Conservation (phyloP, 2,888 invertebrate genomes). For the Sminthurinus aureus region DNA sequence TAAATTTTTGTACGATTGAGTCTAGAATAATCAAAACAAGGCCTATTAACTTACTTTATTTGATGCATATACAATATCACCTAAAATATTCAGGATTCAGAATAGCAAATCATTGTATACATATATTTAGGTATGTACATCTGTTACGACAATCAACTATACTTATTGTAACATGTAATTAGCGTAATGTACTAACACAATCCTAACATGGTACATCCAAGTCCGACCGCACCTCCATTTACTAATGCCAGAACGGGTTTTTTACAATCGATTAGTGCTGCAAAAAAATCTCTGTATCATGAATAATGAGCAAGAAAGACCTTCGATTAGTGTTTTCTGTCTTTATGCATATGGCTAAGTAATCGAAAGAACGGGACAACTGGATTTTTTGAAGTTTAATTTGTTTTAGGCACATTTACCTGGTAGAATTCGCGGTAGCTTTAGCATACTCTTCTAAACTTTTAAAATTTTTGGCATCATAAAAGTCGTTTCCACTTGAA, state of each 20-base stretch:
- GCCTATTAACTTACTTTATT: conserved; percentile 70
- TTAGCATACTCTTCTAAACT: conserved; percentile 58
- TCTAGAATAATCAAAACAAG: not conserved
- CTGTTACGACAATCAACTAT: too few species aligned
- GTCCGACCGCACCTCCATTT: conserved; percentile 94
- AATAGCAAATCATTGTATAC: too few species aligned
- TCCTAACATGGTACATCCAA: conserved; percentile 82
- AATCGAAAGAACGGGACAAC: too few species aligned
- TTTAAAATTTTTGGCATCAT: conserved; percentile 60
- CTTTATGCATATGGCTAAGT: not conserved
- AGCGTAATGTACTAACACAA: conserved; percentile 67
- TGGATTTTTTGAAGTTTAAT: too few species aligned
- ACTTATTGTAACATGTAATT: too few species aligned
- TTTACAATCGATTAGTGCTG: conserved; percentile 82
- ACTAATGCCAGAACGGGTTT: conserved; percentile 89
- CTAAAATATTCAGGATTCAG: too few species aligned
- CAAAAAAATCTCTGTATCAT: conserved; percentile 71
- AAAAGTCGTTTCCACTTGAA: conserved; percentile 83
- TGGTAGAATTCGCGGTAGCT: not conserved
- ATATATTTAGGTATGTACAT: too few species aligned
- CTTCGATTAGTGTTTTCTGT: not conserved
- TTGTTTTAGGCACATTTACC: conserved; percentile 26
- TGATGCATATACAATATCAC: conserved; percentile 85
- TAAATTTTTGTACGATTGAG: not conserved
- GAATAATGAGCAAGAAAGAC: not conserved